A percentile compares a stretch with the other conserved stretches of the same genome.
Conservation (phyloP, 2,888 invertebrate genomes). For the Prosopocoilus inquinatus region DNA sequence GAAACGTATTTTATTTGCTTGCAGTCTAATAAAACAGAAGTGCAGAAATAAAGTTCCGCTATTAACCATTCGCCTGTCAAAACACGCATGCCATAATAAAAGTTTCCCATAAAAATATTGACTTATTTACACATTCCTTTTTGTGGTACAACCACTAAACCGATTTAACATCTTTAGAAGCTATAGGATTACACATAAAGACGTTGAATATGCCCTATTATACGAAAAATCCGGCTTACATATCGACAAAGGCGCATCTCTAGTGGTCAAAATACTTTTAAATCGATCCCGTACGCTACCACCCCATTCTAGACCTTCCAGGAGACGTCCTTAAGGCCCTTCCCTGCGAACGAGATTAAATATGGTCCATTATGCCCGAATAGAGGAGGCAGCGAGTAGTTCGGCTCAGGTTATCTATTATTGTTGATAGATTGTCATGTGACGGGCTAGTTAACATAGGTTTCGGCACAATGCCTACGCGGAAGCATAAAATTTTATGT, state of each 20-base stretch:
- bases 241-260: slow-evolving; percentile 42
- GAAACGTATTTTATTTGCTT: no score
- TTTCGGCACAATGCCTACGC: slow-evolving; percentile 13
- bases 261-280: slow-evolving; percentile 50
- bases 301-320: background rate
- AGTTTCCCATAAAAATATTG: slow-evolving; percentile 20
- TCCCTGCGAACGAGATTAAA: slow-evolving; percentile 27
- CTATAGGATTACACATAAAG: slow-evolving; percentile 48
- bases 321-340: background rate
- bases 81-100: no score
- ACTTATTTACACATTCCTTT: slow-evolving; percentile 13
- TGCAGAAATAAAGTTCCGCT: no score
- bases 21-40: no score
- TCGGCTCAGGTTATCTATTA: slow-evolving; percentile 37
- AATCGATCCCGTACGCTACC: slow-evolving; percentile 40
- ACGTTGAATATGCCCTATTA: slow-evolving; percentile 46
- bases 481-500: slow-evolving; percentile 13
- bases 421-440: slow-evolving; percentile 33
- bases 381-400: slow-evolving; percentile 27
- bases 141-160: slow-evolving; percentile 14
- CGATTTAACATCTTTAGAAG: slow-evolving; percentile 14
- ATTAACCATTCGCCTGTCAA: no score
- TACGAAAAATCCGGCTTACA: slow-evolving; percentile 41
- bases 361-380: slow-evolving; percentile 40
- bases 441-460: slow-evolving; percentile 15